A percentile compares a stretch with the other conserved stretches of the same genome.
These are phyloP conservation scores for Saturnia japonica DNA, from an alignment of 2,888 invertebrate genomes.

Conservation along the genomic window DNA sequence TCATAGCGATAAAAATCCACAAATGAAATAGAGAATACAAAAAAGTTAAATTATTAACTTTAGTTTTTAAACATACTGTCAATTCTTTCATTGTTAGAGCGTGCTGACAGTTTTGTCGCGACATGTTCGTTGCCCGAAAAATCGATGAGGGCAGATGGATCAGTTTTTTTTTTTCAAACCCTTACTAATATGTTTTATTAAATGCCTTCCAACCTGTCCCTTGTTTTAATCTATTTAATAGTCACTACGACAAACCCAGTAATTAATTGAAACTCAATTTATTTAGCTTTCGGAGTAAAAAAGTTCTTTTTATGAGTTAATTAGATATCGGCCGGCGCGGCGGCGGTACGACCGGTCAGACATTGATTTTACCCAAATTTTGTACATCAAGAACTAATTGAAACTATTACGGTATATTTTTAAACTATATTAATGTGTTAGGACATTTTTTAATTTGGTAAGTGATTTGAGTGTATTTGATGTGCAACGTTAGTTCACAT, in stretches of 20 bases:
- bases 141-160: not conserved
- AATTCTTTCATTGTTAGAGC: too few relatives aligned
- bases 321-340: conserved; percentile 34
- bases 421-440: not conserved
- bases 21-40: too few relatives aligned
- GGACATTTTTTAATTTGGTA: too few relatives aligned
- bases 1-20: too few relatives aligned
- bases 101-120: too few relatives aligned
- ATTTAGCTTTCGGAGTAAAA: conserved; percentile 30
- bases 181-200: not conserved
- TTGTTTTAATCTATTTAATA: not conserved
- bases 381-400: not conserved
- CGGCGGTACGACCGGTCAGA: conserved; percentile 23
- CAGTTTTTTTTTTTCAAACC: not conserved
- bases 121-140: not conserved
- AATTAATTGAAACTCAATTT: conserved; percentile 32
- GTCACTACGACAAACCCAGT: conserved; percentile 26
- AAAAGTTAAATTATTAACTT: too few relatives aligned
- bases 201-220: not conserved
- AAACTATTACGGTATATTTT: not conserved
- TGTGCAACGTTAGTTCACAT: too few relatives aligned
- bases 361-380: conserved; percentile 20
- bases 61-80: too few relatives aligned
- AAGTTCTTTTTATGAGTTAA: conserved; percentile 33
- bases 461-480: too few relatives aligned